Evolutionary conservation across 2,888 invertebrate species (phyloP).

Genomic region (Perizoma affinitatum): DNA sequence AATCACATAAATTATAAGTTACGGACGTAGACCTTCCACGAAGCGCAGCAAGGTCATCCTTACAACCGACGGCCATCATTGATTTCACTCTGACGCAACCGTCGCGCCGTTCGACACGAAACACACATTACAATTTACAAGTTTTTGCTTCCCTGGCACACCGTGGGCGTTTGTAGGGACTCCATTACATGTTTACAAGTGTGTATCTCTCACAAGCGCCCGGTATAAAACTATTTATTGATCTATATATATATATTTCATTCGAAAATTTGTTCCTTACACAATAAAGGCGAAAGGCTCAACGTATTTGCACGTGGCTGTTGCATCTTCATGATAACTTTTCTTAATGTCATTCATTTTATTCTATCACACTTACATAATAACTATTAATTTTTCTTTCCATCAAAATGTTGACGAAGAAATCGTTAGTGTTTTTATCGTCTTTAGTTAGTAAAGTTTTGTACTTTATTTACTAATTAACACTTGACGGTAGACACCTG

Average conservation of each 20-base stretch:
- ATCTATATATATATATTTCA: background rate
- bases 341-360: background rate
- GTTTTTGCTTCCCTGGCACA: constrained; percentile 54
- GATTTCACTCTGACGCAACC: constrained; percentile 76
- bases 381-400: no score
- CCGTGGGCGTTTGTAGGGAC: constrained; percentile 47
- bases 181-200: constrained; percentile 19
- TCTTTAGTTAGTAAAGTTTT: no score
- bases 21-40: constrained; percentile 33
- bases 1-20: constrained; percentile 30
- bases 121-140: constrained; percentile 51
- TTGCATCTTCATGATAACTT: background rate
- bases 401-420: no score
- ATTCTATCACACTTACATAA: no score
- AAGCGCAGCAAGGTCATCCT: constrained; percentile 69
- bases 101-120: constrained; percentile 53
- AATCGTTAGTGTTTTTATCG: no score
- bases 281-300: constrained; percentile 9
- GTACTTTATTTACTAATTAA: no score
- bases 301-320: constrained; percentile 10
- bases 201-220: background rate
- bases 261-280: constrained; percentile 16
- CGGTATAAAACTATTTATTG: background rate
- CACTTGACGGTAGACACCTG: no score
- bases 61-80: constrained; percentile 76